phyloP scores from a whole-genome alignment of 2,888 invertebrate genomes.

The Oscheius myriophilus region DNA sequence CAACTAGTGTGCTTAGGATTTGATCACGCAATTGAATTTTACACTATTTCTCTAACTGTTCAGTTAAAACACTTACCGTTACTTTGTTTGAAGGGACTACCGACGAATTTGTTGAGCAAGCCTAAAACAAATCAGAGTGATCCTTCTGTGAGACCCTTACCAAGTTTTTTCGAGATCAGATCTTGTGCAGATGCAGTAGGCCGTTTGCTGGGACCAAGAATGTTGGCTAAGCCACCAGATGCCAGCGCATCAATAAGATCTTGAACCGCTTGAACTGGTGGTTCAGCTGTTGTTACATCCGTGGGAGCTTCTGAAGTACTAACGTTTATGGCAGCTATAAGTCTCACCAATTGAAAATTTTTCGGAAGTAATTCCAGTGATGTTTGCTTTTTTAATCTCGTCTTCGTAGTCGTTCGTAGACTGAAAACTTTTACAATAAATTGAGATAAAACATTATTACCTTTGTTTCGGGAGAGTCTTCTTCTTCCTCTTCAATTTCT shows the following conservation, averaged over 20 bases:
- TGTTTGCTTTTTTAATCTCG: slow-evolving; percentile 6
- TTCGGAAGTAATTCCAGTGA: background rate
- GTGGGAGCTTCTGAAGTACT: background rate
- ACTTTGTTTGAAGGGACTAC: slow-evolving; percentile 8
- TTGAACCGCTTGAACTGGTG: slow-evolving; percentile 64
- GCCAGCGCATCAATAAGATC: slow-evolving; percentile 57
- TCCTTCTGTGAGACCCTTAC: slow-evolving; percentile 20
- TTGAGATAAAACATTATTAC: background rate
- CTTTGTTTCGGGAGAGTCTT: slow-evolving; percentile 5
- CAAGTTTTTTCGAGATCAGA: slow-evolving; percentile 42
- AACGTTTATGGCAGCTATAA: no score
- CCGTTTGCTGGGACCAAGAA: slow-evolving; percentile 44
- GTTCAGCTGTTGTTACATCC: slow-evolving; percentile 54
- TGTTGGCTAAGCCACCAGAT: slow-evolving; percentile 52
- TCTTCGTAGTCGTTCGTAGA: slow-evolving; percentile 18
- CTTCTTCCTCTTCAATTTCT: slow-evolving; percentile 15
- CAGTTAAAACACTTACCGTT: background rate
- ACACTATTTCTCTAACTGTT: background rate
- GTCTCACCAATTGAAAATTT: no score
- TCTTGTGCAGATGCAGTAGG: slow-evolving; percentile 44
- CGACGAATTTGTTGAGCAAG: slow-evolving; percentile 11
- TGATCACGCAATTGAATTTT: background rate
- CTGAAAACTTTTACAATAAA: background rate
- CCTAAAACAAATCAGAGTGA: background rate
- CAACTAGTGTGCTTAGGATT: background rate